These are phyloP conservation scores for Pandemis cinnamomeana DNA, from an alignment of 2,888 invertebrate genomes.

Conservation along the genomic window DNA sequence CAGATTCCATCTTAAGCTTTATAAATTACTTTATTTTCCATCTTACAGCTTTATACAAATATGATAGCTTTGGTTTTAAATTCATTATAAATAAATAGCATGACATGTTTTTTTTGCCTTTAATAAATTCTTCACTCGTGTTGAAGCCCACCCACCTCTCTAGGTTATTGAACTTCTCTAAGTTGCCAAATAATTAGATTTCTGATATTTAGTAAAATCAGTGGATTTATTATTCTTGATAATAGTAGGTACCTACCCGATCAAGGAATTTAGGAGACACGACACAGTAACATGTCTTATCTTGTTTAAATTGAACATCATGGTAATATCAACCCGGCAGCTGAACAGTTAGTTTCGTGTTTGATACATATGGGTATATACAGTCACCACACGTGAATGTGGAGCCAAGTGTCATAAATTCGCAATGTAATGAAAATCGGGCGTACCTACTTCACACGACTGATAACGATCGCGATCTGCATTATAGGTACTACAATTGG, in stretches of 20 bases:
- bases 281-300: background rate
- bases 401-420: too few species aligned
- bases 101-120: background rate
- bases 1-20: constrained; percentile 43
- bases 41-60: constrained; percentile 18
- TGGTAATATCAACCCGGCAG: background rate
- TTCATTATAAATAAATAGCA: background rate
- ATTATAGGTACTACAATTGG: too few species aligned
- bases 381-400: background rate
- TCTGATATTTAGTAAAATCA: background rate
- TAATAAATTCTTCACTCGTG: background rate
- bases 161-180: background rate
- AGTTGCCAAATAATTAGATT: background rate
- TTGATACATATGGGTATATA: background rate
- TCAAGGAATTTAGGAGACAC: background rate
- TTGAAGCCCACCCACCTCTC: background rate
- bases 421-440: too few species aligned
- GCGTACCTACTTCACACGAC: too few species aligned
- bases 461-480: too few species aligned
- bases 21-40: constrained; percentile 23
- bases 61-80: constrained; percentile 19
- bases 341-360: background rate
- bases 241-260: background rate
- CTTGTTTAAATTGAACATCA: background rate
- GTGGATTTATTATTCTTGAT: background rate